Evolutionary conservation across 2,113 vertebrate species (phyloP).

Genomic region (Scartelaos histophorus): DNA sequence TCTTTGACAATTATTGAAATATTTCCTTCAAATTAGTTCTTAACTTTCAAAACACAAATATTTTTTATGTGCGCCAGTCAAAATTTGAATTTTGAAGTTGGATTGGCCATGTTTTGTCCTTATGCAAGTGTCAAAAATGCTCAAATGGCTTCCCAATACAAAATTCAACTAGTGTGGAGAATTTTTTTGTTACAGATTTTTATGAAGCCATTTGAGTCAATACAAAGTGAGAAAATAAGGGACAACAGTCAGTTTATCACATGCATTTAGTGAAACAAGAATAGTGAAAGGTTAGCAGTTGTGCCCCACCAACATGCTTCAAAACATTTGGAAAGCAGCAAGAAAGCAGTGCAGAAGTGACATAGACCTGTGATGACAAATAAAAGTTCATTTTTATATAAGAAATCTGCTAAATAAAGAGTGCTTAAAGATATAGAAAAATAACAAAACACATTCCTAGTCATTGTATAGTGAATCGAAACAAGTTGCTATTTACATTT

Average conservation of each 20-base stretch:
- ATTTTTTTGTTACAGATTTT: conserved; percentile 18
- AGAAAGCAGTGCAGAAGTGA: conserved; percentile 18
- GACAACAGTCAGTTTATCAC: conserved; percentile 54
- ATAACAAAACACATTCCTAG: background rate
- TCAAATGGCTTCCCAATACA: conserved; percentile 2
- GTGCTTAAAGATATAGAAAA: background rate
- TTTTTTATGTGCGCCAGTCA: conserved; percentile 37
- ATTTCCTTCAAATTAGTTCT: conserved; percentile 9
- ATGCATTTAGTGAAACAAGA: conserved; percentile 80
- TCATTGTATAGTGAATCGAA: background rate
- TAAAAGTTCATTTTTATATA: background rate
- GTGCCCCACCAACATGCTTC: conserved; percentile 77
- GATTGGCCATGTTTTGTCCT: conserved; percentile 39
- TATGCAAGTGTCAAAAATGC: conserved; percentile 3
- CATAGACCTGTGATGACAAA: conserved; percentile 14
- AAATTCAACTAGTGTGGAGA: conserved; percentile 27
- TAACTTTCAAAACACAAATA: conserved; percentile 45
- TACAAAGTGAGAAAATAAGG: conserved; percentile 45
- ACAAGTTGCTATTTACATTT: background rate
- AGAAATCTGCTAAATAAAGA: background rate
- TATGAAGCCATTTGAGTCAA: conserved; percentile 55
- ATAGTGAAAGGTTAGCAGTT: conserved; percentile 62
- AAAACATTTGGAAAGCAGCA: conserved; percentile 73
- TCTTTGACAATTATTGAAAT: conserved; percentile 22
- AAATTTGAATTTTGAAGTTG: conserved; percentile 24